Base-by-base conservation (phyloP, 2,888 invertebrate species). In the Luperina nickerlii region DNA sequence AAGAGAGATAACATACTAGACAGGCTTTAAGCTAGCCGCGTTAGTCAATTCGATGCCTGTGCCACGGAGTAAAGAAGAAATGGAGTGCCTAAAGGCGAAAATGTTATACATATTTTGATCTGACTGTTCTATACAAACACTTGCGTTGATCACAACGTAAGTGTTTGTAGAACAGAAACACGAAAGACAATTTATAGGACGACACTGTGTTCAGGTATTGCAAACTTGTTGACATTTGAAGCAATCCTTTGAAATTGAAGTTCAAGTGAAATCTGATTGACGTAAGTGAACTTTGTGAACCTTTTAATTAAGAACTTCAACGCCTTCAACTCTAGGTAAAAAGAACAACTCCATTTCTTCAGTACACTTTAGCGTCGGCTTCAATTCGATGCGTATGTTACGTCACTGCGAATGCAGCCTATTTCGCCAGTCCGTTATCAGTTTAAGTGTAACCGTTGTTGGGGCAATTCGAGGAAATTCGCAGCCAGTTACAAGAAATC, bases 391-490 rank as follows among this genome's bases (percentile, higher is more conserved):
- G 81, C 69, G n/a, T 85, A 38, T 3, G 71, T 83, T 86, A 75
- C 86, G 24, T 82, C 83, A 83, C n/a, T 42, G 24, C 15, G 51
- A 81, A 45, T 68, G 82, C 45, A 86, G 86, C 76, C 48, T 45
- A 54, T 76, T 86, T 66, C 54, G 15, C 76, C 18, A 79, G 74
- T 68, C 42, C 45, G 54, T 74, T 81, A 74, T 85, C 82, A 68
- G 66, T 48, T 63, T 45, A 71, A 74, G 54, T 82, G 60, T 74
- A 85, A 66, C 38, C 45, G 63, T 71, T 83, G 63, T 71, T 83
- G 63, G 60, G 63, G 74, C 67, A 74, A 77, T 87, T 84, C 84
- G 51, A 83, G 63, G 84, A 87, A 84, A 84, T 77, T 71, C 63
- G n/a, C 45, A 65, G 51, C 38, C 54, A 70, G 45, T 86, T 86